Base-by-base conservation (phyloP, 2,113 vertebrate species). In the Tricholaema leucomelas region DNA sequence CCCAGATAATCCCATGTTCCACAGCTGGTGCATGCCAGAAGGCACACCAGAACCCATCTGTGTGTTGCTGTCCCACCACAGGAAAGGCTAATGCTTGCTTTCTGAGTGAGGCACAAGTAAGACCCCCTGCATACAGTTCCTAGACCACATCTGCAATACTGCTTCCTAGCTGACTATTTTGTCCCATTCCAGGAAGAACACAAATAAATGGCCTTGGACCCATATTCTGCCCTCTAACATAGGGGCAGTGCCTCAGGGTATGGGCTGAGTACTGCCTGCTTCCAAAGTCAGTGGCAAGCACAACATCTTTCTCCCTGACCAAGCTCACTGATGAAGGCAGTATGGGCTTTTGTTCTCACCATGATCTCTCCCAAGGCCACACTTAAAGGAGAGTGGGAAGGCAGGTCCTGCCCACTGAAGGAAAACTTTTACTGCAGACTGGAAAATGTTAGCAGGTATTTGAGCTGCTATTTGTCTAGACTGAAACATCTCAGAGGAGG, bases 1-100 rank as follows among this genome's bases (percentile, higher is more conserved):
- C 20, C 13, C 59, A 60, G 74, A 92, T 76, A 93, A 94, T 76
- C 85, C 52, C 72, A 59, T 55, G 79, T 82, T 92, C 84, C 85
- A 72, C 44, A 85, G 90, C 56, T 44, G 79, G 38, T 14, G 58
- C 48, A 42, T 40, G 66, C 77, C 76, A 82, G 71, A 66, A 92
- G 72, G 84, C 56, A 63, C 42, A 82, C 15, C 48, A 70, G 84
- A 87, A 87, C n/a, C 61, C 67, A 70, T 66, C 59, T 54, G 30
- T 48, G 52, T 17, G 16, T 46, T 42, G 42, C 66, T 77, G 75
- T 24, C 71, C 38, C 30, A 58, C 48, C 55, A 28, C 27, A 58
- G 44, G 35, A 81, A 74, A 82, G 36, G 54, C 24, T 69, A 72
- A 78, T 20, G 18, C 77, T 75, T 75, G 73, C 44, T 88, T 85